Base-by-base conservation (phyloP, 2,888 invertebrate species). In the Idaea aversata region DNA sequence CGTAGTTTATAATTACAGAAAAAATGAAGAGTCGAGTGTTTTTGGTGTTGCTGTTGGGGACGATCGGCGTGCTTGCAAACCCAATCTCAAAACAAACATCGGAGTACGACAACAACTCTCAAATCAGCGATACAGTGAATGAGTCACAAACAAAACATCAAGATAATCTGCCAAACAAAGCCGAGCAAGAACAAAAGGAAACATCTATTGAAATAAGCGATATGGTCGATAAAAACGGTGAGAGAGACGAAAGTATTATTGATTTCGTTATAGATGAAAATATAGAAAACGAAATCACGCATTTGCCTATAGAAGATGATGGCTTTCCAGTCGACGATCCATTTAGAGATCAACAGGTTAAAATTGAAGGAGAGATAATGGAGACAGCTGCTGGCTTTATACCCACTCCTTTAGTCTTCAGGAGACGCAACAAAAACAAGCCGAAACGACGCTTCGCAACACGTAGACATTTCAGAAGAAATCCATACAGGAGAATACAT, bases 341-440 rank as follows among this genome's bases (percentile, higher is more conserved):
- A 57, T 77, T 81, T 35, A 72, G 78, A 60, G 80, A 81, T 67
- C 80, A 79, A n/a, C 65, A 84, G 16, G 65, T 80, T 7, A 84
- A 77, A 61, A 75, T 87, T 65, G 77, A 86, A 62, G 83, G 84
- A 63, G 91, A 91, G 79, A 86, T 89, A 47, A 89, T 92, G 90
- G 87, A 88, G 15, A 85, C 89, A 0, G 91, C 90, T 0, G 88
- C 85, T 13, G 89, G 91, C 5, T 91, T 90, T 61, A 79, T 83
- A 1, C 91, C 90, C 3, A 70, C 67, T 1, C 74, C 85, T 10
- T 86, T 91, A 1, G 77, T 88, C 15, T 79, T 88, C 3, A 77
- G 72, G 62, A 76, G 74, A 64, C 80, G 72, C 34, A 76, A 81
- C 57, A 82, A 79, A 59, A 76, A 81, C 57, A 82, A 79, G 60